These are phyloP conservation scores for Netelia virgata DNA, from an alignment of 2,888 invertebrate species.

Conservation along the genomic window DNA sequence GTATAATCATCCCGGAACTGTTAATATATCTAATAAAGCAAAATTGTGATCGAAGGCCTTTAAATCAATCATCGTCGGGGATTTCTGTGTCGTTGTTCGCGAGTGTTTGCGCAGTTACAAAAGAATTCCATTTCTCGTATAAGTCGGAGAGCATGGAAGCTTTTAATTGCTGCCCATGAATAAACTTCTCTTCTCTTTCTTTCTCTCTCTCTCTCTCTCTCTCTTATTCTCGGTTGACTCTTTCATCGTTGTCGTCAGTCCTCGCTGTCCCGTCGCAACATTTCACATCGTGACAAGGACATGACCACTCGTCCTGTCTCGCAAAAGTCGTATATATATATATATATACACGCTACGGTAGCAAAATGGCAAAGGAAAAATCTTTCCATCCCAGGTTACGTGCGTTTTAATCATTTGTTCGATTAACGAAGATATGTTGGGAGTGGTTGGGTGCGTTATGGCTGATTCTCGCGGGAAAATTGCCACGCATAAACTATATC, in stretches of 20 bases:
- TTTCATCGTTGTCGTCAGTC: background rate
- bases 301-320: background rate
- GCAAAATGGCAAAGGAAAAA: conserved; percentile 42
- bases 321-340: background rate
- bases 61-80: conserved; percentile 60
- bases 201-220: conserved; percentile 12
- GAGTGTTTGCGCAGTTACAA: conserved; percentile 38
- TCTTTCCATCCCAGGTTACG: conserved; percentile 3
- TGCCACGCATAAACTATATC: background rate
- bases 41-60: conserved; percentile 33
- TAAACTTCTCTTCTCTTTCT: conserved; percentile 23
- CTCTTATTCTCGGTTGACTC: conserved; percentile 2
- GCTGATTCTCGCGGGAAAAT: conserved; percentile 34
- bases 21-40: conserved; percentile 13
- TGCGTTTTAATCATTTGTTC: conserved; percentile 23
- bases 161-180: conserved; percentile 60
- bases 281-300: conserved; percentile 60
- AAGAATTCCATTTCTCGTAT: conserved; percentile 57
- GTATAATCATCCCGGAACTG: conserved; percentile 56
- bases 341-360: background rate
- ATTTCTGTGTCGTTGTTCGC: conserved; percentile 30
- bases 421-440: conserved; percentile 53
- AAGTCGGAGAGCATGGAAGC: conserved; percentile 52
- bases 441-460: conserved; percentile 59
- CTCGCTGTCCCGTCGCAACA: conserved; percentile 35